Evolutionary conservation across 2,113 vertebrate genomes (phyloP), one percentile per base, ranked within the genome.

Genomic region (Oceanites oceanicus): DNA sequence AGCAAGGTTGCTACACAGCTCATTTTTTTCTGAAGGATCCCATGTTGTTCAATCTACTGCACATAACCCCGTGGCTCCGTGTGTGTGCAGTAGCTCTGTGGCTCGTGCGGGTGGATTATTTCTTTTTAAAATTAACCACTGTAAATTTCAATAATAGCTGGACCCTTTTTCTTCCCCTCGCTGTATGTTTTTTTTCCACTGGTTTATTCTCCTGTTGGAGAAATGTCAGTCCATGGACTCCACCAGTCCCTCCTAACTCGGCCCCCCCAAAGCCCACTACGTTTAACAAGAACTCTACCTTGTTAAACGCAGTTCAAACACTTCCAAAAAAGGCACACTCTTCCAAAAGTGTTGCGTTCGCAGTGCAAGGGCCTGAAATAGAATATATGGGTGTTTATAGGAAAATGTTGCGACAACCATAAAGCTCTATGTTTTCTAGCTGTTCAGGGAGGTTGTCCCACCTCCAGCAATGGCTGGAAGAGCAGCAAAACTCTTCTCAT

Each of bases 201-300:
- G 12, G 9, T 75, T 88, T 79, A 19, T 65, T 88, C 38, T 88
- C 53, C 74, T 81, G 11, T 53, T 65, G 68, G 38, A 71, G 13
- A 53, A 70, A 59, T 38, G 13, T 58, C 19, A 47, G 49, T 53
- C 44, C 11, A 5, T 20, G 38, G 44, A 27, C 34, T 75, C 56
- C 30, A 47, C 21, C 44, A 53, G 34, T 63, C 44, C 75, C 6
- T n/a, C 25, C 16, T 22, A 42, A 19, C 52, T 71, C 16, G 10
- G 40, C 27, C 13, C 11, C 27, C 20, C 16, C 2, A 2, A 56
- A 79, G 49, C 47, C 42, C 49, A 16, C 17, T 6, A 15, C 6
- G 0, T n/a, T n/a, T n/a, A n/a, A n/a, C n/a, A n/a, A 50, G 27
- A 79, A 44, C 32, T 42, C n/a, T 32, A 4, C 8, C 0, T 36